A percentile compares a stretch with the other conserved stretches of the same genome.
These are phyloP conservation scores for Parazoanthus swiftii DNA, from an alignment of 92 coral and sea anemone genomes.

Conservation along the genomic window DNA sequence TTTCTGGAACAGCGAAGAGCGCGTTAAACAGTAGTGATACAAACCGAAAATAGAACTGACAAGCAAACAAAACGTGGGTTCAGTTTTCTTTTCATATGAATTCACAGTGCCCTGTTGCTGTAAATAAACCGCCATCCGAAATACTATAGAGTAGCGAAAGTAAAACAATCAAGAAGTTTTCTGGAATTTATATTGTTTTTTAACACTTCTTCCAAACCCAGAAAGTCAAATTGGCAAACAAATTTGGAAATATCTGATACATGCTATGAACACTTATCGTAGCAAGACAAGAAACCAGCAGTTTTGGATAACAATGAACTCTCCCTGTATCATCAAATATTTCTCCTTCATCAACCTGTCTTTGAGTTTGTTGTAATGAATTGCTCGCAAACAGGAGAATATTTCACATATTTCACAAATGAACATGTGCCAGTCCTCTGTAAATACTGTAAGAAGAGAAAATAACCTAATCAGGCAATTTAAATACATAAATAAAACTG, in stretches of 20 bases:
- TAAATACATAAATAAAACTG: constrained; percentile 35
- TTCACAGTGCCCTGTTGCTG: background rate
- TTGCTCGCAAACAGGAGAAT: background rate
- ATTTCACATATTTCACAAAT: constrained; percentile 22
- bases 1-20: background rate
- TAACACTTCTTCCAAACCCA: background rate
- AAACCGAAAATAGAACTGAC: constrained; percentile 6
- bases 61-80: background rate
- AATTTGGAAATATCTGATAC: background rate
- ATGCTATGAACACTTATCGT: background rate
- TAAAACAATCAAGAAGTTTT: background rate
- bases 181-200: background rate
- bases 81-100: background rate
- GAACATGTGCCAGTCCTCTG: constrained; percentile 37
- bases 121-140: background rate
- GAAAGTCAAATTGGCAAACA: constrained; percentile 1
- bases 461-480: constrained; percentile 39
- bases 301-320: background rate
- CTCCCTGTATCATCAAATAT: too few species aligned
- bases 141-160: too few species aligned
- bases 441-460: constrained; percentile 39
- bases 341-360: background rate
- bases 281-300: background rate
- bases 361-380: background rate
- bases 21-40: background rate